A percentile compares a stretch with the other conserved stretches of the same genome.
Conservation (phyloP, 2,113 vertebrate genomes). For the Ammodytes dubius region DNA sequence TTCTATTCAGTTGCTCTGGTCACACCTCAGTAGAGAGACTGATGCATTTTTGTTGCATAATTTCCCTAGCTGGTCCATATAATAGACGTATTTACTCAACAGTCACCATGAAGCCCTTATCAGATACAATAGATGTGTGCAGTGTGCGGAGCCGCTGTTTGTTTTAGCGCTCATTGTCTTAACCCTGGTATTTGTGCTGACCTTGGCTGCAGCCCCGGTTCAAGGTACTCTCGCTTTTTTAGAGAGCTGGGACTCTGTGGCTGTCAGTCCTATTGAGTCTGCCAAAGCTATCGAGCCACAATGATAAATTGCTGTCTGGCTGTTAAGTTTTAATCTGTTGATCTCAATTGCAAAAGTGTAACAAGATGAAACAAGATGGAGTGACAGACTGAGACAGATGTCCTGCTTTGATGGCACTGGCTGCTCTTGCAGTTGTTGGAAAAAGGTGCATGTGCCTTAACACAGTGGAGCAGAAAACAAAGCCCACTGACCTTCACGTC, state of each 20-base stretch:
- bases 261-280: slow-evolving; percentile 35
- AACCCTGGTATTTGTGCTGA: slow-evolving; percentile 60
- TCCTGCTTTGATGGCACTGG: neutral
- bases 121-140: slow-evolving; percentile 43
- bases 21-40: slow-evolving; percentile 7
- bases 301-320: slow-evolving; percentile 20
- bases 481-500: slow-evolving; percentile 48
- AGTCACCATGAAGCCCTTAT: slow-evolving; percentile 47
- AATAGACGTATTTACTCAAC: slow-evolving; percentile 57
- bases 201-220: slow-evolving; percentile 57
- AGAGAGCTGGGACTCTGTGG: slow-evolving; percentile 18
- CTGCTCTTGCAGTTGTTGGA: slow-evolving; percentile 16
- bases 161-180: slow-evolving; percentile 56
- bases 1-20: neutral
- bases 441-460: neutral
- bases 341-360: neutral
- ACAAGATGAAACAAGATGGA: neutral
- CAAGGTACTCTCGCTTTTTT: slow-evolving; percentile 25
- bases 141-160: slow-evolving; percentile 58
- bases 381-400: neutral
- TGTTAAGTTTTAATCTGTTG: too few relatives aligned
- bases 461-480: slow-evolving; percentile 11
- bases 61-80: slow-evolving; percentile 22
- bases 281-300: slow-evolving; percentile 10
- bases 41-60: slow-evolving; percentile 44